These are phyloP conservation scores for Berghia stephanieae DNA, from an alignment of 1,140 invertebrate genomes.

Conservation along the genomic window DNA sequence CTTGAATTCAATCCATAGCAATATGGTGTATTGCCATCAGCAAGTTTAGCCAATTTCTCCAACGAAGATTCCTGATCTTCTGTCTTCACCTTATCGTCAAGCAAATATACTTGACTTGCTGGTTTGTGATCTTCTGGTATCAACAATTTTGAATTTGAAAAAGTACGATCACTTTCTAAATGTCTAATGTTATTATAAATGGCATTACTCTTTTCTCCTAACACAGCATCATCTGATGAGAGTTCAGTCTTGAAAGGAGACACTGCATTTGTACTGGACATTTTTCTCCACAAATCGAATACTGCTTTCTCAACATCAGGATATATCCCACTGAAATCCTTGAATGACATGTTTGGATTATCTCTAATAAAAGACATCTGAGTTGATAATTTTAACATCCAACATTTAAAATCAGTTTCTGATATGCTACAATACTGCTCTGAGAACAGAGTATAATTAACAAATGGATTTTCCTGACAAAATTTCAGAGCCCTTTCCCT, in stretches of 20 bases:
- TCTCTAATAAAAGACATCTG: neutral
- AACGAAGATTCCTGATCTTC: slow-evolving; percentile 26
- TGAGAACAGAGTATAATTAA: neutral
- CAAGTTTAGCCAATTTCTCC: slow-evolving; percentile 25
- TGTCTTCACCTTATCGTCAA: no score
- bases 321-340: slow-evolving; percentile 6
- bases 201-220: no score
- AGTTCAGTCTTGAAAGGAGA: no score
- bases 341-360: slow-evolving; percentile 3
- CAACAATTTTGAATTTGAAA: no score
- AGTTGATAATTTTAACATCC: neutral
- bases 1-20: no score
- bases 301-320: slow-evolving; percentile 6
- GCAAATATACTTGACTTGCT: no score
- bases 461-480: neutral
- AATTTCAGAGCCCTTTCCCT: slow-evolving; percentile 23
- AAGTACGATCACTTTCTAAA: no score
- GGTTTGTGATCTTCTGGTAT: no score
- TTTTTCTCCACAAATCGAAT: slow-evolving; percentile 24
- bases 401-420: neutral
- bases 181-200: no score
- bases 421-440: neutral
- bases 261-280: no score
- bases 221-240: no score
- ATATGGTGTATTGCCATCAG: slow-evolving; percentile 11